phyloP scores from a whole-genome alignment of 2,797 vertebrate genomes.

The Masticophis lateralis region DNA sequence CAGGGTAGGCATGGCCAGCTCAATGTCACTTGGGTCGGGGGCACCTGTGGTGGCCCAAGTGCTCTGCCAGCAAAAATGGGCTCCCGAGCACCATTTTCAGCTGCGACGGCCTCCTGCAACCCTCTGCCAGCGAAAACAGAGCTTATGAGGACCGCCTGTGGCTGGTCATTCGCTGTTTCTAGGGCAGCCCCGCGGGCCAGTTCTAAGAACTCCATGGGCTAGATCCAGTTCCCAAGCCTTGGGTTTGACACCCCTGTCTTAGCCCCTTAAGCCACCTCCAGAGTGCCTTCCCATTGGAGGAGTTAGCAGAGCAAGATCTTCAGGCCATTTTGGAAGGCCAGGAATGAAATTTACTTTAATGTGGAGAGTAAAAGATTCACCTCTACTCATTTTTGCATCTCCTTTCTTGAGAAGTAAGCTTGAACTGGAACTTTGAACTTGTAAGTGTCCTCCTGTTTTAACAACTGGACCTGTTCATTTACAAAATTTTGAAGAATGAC shows the following conservation, averaged over 20 bases:
- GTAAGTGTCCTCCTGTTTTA: neutral
- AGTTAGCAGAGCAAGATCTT: neutral
- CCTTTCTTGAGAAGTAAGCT: neutral
- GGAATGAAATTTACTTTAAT: neutral
- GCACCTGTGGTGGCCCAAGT: no score
- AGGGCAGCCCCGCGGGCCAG: fast-evolving
- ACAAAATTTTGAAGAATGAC: neutral
- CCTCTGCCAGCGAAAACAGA: no score
- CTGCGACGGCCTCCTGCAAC: no score
- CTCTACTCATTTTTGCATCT: neutral
- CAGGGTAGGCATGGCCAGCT: no score
- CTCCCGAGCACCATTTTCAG: no score
- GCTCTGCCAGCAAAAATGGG: no score
- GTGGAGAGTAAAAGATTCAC: neutral
- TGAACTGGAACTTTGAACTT: neutral
- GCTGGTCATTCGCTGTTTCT: no score
- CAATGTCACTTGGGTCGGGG: no score
- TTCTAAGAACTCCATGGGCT: no score
- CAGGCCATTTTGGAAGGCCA: neutral
- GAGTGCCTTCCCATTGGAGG: neutral
- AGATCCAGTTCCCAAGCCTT: no score
- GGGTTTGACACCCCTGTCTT: neutral
- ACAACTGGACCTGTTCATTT: neutral
- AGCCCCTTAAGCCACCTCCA: neutral
- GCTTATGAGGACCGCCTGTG: no score